Evolutionary conservation across 35 echinoderm and acorn worm species (phyloP).

Genomic region (Amphiura filiformis): DNA sequence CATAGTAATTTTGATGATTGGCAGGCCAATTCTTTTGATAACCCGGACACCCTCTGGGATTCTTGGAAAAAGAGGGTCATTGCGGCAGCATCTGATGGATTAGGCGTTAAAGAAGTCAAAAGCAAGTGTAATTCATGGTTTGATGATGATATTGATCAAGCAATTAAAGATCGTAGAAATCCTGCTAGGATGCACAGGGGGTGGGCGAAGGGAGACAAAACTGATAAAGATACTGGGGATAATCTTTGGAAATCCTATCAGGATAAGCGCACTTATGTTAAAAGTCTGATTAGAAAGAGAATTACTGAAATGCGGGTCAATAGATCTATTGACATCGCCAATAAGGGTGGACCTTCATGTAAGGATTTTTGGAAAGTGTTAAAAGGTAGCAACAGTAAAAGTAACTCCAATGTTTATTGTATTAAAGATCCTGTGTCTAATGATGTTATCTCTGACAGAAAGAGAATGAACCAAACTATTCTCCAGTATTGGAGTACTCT

Average conservation of each 20-base stretch:
- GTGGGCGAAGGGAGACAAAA: background rate
- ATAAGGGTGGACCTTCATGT: conserved; percentile 19
- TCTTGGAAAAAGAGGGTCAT: conserved; percentile 29
- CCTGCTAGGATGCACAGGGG: conserved; percentile 4
- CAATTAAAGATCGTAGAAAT: conserved; percentile 17
- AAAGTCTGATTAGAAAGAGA: conserved; percentile 15
- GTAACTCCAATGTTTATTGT: background rate
- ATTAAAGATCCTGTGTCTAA: conserved; percentile 1
- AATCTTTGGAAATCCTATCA: background rate
- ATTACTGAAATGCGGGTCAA: conserved; percentile 21
- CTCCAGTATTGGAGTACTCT: conserved; percentile 10
- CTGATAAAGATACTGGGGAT: background rate
- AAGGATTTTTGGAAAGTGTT: conserved; percentile 15
- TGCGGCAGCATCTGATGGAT: background rate
- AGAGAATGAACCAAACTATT: conserved; percentile 12
- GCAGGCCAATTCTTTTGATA: background rate
- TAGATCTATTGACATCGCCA: conserved; percentile 16
- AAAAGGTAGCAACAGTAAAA: background rate
- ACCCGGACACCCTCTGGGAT: background rate
- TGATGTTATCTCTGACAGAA: conserved; percentile 8
- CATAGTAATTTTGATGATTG: background rate
- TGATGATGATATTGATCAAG: conserved; percentile 8
- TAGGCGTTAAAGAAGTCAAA: conserved; percentile 13
- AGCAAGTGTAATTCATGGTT: conserved; percentile 15
- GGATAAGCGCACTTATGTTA: conserved; percentile 15